Evolutionary conservation across 2,888 invertebrate genomes (phyloP).

Genomic region (Ashinkailepas kermadecensis): DNA sequence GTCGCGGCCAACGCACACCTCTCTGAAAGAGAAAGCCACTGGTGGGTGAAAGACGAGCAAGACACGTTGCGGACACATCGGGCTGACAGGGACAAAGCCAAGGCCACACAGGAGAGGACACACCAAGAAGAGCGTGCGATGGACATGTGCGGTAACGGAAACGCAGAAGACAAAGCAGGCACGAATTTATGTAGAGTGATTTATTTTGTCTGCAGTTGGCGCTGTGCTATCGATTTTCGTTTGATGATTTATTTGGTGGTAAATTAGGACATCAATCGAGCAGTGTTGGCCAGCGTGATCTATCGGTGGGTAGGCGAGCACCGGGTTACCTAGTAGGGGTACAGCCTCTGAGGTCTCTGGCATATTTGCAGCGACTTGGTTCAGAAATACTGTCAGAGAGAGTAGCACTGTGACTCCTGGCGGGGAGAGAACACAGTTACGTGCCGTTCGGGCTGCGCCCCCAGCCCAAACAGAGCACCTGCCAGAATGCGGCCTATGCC

Average conservation of each 20-base stretch:
- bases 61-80: neutral
- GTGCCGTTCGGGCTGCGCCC: neutral
- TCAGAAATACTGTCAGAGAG: conserved; percentile 94
- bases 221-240: neutral
- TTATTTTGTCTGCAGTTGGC: neutral
- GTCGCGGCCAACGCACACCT: neutral
- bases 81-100: neutral
- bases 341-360: conserved; percentile 93
- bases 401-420: conserved; percentile 92
- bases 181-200: neutral
- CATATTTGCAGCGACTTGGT: conserved; percentile 98
- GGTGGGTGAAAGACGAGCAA: conserved; percentile 2
- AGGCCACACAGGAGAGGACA: neutral
- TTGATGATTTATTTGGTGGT: neutral
- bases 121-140: neutral
- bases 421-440: conserved; percentile 35
- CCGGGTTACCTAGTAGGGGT: conserved; percentile 60
- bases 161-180: neutral
- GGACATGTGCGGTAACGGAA: neutral
- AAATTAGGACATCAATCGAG: conserved; percentile 5
- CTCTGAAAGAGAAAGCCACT: conserved; percentile 9
- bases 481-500: too few relatives aligned
- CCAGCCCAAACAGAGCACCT: conserved; percentile 6
- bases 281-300: neutral
- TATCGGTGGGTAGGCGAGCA: neutral